These are phyloP conservation scores for Phymastichus coffea DNA, from an alignment of 1,140 invertebrate species.

Conservation along the genomic window DNA sequence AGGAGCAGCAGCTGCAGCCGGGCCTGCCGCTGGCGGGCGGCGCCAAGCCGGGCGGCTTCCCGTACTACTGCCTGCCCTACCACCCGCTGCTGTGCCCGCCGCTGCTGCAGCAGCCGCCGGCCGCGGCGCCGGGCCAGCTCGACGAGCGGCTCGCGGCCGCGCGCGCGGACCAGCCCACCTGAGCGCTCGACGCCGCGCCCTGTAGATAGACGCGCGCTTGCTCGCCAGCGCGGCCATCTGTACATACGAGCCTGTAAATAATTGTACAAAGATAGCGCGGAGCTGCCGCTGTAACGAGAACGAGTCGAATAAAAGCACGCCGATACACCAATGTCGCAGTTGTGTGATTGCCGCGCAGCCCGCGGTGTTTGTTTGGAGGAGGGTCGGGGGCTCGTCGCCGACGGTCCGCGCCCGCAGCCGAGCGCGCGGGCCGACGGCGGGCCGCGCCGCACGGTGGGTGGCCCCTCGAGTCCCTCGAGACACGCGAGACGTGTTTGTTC, in stretches of 20 bases:
- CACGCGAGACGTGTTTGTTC: conserved; percentile 55
- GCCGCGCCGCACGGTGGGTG: too few relatives aligned
- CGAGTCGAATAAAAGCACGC: too few relatives aligned
- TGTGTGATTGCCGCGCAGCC: too few relatives aligned
- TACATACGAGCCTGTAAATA: conserved; percentile 58
- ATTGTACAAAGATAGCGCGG: conserved; percentile 45
- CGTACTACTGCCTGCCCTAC: conserved; percentile 55
- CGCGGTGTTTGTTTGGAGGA: too few relatives aligned
- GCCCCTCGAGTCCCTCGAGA: too few relatives aligned
- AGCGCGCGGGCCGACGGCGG: conserved; percentile 42
- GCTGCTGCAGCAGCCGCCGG: conserved; percentile 41
- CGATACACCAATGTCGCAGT: too few relatives aligned
- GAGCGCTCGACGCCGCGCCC: too few relatives aligned
- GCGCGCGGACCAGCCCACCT: background rate
- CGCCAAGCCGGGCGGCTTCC: conserved; percentile 48
- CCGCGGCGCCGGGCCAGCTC: background rate
- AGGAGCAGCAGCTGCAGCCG: conserved; percentile 39
- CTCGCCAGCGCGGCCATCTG: conserved; percentile 28
- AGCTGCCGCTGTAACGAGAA: background rate
- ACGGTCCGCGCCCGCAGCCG: too few relatives aligned
- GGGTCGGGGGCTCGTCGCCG: too few relatives aligned
- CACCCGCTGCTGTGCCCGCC: conserved; percentile 53
- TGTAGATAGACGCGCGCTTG: background rate
- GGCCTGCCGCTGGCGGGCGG: background rate
- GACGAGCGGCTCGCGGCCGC: background rate